A percentile compares a stretch with the other conserved stretches of the same genome.
phyloP scores from a whole-genome alignment of 2,113 vertebrate genomes.

The Amblyornis subalaris region DNA sequence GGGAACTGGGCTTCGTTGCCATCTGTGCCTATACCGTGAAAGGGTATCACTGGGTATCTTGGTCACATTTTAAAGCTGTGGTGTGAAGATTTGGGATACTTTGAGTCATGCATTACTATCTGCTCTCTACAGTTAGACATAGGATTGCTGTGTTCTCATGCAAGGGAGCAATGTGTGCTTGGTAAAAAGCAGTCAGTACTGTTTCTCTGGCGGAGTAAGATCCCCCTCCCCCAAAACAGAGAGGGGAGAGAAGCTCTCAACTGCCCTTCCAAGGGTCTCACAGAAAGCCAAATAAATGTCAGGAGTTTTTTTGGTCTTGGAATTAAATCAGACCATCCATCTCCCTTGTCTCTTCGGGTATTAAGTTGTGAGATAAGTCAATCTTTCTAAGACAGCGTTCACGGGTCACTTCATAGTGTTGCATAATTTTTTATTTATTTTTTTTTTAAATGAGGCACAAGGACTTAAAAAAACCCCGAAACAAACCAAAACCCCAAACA shows the following conservation, averaged over 20 bases:
- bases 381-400: background rate
- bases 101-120: background rate
- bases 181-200: background rate
- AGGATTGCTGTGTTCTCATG: background rate
- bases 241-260: background rate
- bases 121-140: background rate
- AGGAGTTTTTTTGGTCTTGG: background rate
- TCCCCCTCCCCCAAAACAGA: accelerated
- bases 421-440: no score
- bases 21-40: background rate
- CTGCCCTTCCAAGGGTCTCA: background rate
- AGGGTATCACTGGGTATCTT: background rate
- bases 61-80: background rate
- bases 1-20: background rate
- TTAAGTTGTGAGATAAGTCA: background rate
- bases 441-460: background rate
- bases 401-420: background rate
- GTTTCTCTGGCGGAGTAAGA: background rate
- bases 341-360: background rate
- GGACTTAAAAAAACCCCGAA: background rate
- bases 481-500: background rate
- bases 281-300: background rate
- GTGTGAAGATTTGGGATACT: background rate
- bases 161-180: background rate
- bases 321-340: background rate